Evolutionary conservation across 2,113 vertebrate genomes (phyloP).

Genomic region (Lanius ludovicianus): DNA sequence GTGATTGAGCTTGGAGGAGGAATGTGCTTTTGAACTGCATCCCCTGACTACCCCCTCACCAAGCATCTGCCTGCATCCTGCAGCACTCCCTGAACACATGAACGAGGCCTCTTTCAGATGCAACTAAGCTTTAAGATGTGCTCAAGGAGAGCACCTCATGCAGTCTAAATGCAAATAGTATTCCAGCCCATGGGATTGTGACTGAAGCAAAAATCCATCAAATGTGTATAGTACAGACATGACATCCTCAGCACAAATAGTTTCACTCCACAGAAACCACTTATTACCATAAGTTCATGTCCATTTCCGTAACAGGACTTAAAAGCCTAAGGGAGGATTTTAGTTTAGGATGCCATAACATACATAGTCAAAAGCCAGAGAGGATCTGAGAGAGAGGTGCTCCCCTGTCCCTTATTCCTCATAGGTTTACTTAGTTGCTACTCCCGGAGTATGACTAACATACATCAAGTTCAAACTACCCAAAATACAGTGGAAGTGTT

Average conservation of each 20-base stretch:
- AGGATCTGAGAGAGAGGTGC: background rate
- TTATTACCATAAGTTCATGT: background rate
- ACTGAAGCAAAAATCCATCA: background rate
- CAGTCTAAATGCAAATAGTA: slow-evolving; percentile 9
- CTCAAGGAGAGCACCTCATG: background rate
- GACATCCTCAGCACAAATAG: background rate
- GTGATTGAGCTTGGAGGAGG: background rate
- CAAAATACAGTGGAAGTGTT: background rate
- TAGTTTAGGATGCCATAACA: background rate
- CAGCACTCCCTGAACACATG: background rate
- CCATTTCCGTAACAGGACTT: background rate
- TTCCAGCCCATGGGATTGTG: background rate
- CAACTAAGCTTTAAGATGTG: background rate
- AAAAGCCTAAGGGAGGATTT: background rate
- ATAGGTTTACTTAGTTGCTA: background rate
- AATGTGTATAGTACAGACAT: background rate
- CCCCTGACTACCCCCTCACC: background rate
- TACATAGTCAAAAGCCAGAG: background rate
- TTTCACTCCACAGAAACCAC: background rate
- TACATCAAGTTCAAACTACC: background rate
- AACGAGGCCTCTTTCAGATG: background rate
- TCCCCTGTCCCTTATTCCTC: background rate
- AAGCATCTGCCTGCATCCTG: background rate
- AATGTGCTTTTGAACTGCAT: background rate
- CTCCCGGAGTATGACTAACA: background rate